Evolutionary conservation across 2,797 vertebrate species (phyloP), one percentile per base, ranked within the genome.

Genomic region (Galaxias olidus): DNA sequence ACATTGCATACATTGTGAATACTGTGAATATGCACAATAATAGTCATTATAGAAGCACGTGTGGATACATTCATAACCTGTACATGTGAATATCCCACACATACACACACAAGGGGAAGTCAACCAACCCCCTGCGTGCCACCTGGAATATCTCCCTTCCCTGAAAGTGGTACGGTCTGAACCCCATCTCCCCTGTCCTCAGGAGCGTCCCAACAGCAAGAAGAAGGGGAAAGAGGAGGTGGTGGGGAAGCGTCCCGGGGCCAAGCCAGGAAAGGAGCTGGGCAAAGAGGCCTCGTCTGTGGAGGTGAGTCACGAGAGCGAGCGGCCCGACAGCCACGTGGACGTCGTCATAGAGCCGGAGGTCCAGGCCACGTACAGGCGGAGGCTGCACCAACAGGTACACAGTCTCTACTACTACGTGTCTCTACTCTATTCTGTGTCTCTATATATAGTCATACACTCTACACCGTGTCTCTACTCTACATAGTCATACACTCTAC

Each of bases 341-440:
- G 85, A 86, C 18, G 75, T 19, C n/a, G 20, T 66, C 13, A 65
- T 73, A 9, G 87, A 90, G 4, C 61, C 68, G 6, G 0, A 80
- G 67, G 20, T 82, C 67, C 81, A 79, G 73, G 59, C 71, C 66
- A 80, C 58, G n/a, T 95, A 94, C 82, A 86, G 5, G 8, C 85
- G 85, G 47, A 84, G 86, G 14, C 88, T 96, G 61, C 77, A 87
- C 61, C 73, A 61, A 56, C 84, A 86, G 83, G 89, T 6, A n/a
- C n/a, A n/a, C n/a, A n/a, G n/a, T n/a, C n/a, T n/a, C n/a, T n/a
- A n/a, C n/a, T n/a, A n/a, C n/a, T n/a, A n/a, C 6, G 30, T 30
- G 30, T 30, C 30, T 30, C 6, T 30, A 30, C 6, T 6, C n/a
- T n/a, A n/a, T n/a, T n/a, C 30, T 30, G 30, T 30, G 30, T 30